Conservation (phyloP, 2,888 invertebrate genomes). For the Orthosia incerta region DNA sequence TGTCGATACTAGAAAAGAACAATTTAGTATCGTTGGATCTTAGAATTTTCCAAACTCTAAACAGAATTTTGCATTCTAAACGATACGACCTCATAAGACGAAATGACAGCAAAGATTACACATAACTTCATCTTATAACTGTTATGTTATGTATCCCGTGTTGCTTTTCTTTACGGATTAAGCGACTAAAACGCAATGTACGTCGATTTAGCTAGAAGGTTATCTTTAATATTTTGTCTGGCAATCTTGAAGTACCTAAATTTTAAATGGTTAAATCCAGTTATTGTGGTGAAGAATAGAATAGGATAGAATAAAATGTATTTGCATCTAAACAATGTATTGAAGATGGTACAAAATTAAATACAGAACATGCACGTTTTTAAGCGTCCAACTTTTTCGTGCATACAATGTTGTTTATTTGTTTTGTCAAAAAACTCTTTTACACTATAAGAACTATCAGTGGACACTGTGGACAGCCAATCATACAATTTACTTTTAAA, state of each 20-base stretch:
- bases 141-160: constrained; percentile 40
- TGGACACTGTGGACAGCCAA: too few species aligned
- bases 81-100: constrained; percentile 38
- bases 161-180: constrained; percentile 30
- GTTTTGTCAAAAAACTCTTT: too few species aligned
- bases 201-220: constrained; percentile 12
- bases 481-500: too few species aligned
- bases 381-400: too few species aligned
- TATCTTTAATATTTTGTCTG: constrained; percentile 10
- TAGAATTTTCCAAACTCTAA: constrained; percentile 23
- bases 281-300: background rate
- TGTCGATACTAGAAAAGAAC: background rate
- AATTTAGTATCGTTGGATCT: background rate
- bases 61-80: constrained; percentile 30
- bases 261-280: background rate
- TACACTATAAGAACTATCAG: too few species aligned
- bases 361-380: too few species aligned
- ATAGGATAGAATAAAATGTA: too few species aligned
- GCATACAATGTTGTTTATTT: too few species aligned
- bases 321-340: too few species aligned
- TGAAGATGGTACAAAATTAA: too few species aligned
- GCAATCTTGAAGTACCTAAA: background rate
- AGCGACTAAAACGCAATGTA: constrained; percentile 12
- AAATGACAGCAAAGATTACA: constrained; percentile 52
- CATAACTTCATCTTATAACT: constrained; percentile 39